A percentile compares a stretch with the other conserved stretches of the same genome.
Conservation (phyloP, 2,797 vertebrate genomes). For the Crenuchus spilurus region DNA sequence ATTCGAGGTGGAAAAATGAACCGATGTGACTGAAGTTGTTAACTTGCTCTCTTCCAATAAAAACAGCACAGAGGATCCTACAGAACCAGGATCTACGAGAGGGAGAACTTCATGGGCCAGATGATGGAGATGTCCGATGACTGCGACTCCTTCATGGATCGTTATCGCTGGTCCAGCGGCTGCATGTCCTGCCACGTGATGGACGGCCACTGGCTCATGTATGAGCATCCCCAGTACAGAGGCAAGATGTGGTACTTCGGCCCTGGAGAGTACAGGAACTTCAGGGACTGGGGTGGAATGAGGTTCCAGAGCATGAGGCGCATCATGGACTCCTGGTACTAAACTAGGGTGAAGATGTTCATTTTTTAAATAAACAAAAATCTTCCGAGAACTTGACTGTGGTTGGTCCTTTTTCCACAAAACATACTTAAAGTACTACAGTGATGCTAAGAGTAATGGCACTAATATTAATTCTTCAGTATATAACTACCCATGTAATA, state of each 20-base stretch:
- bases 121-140: slow-evolving; percentile 70
- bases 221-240: slow-evolving; percentile 69
- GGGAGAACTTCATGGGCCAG: too few relatives aligned
- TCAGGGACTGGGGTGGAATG: slow-evolving; percentile 61
- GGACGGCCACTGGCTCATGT: slow-evolving; percentile 74
- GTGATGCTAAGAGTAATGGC: too few relatives aligned
- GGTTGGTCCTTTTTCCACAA: not conserved
- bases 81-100: slow-evolving; percentile 74
- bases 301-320: slow-evolving; percentile 65
- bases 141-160: slow-evolving; percentile 70
- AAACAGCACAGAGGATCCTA: slow-evolving; percentile 67
- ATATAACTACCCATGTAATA: too few relatives aligned
- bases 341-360: not conserved
- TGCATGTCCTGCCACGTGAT: slow-evolving; percentile 69
- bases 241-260: slow-evolving; percentile 68
- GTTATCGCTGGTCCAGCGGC: too few relatives aligned
- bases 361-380: not conserved
- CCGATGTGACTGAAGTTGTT: too few relatives aligned
- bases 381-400: not conserved
- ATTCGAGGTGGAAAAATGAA: too few relatives aligned
- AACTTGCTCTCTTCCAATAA: not conserved
- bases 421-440: too few relatives aligned
- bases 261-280: slow-evolving; percentile 72
- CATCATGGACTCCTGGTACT: slow-evolving; percentile 58
- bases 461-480: too few relatives aligned